phyloP scores from a whole-genome alignment of 2,113 vertebrate genomes.

The Dicaeum eximium region DNA sequence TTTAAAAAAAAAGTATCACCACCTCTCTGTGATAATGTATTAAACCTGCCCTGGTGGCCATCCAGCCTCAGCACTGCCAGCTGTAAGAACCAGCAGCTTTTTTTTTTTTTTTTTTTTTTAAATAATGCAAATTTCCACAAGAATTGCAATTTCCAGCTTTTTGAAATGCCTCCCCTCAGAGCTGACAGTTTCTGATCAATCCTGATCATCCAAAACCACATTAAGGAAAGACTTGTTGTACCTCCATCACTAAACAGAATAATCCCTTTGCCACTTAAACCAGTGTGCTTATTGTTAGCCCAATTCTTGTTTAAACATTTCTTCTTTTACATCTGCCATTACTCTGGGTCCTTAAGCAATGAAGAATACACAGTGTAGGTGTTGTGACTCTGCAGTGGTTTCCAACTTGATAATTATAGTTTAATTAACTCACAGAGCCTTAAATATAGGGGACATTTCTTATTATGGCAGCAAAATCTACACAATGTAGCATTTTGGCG shows the following conservation, averaged over 20 bases:
- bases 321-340: not conserved
- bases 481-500: not conserved
- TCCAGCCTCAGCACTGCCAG: not conserved
- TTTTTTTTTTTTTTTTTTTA: too few relatives aligned
- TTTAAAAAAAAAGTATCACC: conserved; percentile 53
- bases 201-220: not conserved
- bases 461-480: not conserved
- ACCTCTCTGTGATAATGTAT: conserved; percentile 23
- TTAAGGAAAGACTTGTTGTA: not conserved
- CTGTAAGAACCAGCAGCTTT: not conserved
- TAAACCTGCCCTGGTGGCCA: conserved; percentile 24
- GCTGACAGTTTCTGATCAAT: not conserved
- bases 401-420: not conserved
- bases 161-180: not conserved
- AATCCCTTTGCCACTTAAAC: not conserved
- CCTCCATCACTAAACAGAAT: not conserved
- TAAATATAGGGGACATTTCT: not conserved
- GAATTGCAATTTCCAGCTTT: too few relatives aligned
- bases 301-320: not conserved
- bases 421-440: not conserved
- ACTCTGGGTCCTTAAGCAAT: not conserved
- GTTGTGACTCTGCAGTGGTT: not conserved
- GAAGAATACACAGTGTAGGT: not conserved
- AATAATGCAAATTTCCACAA: too few relatives aligned
- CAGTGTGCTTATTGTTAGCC: not conserved